Evolutionary conservation across 2,797 vertebrate species (phyloP).

Genomic region (Odontamblyopus lacepedii): DNA sequence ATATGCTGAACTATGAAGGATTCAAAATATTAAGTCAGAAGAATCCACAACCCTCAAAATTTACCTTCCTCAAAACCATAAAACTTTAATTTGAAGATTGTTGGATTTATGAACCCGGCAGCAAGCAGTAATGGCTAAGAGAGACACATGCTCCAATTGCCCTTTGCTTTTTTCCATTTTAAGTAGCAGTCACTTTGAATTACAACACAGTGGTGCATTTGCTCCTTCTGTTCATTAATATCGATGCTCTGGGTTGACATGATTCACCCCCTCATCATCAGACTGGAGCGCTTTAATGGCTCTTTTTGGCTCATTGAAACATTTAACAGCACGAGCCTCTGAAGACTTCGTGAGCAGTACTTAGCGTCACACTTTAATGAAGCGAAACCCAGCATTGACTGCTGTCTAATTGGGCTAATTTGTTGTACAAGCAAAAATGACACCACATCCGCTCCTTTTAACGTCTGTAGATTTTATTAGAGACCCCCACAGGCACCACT

Average conservation of each 20-base stretch:
- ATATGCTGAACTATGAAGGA: too few species aligned
- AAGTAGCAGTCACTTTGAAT: constrained; percentile 16
- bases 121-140: not conserved
- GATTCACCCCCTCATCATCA: constrained; percentile 35
- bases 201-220: constrained; percentile 29
- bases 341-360: constrained; percentile 36
- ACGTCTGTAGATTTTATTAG: not conserved
- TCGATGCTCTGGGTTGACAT: constrained; percentile 16
- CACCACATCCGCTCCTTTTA: not conserved
- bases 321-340: constrained; percentile 31
- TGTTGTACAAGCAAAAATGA: not conserved
- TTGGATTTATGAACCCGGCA: not conserved
- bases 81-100: not conserved
- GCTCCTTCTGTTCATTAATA: constrained; percentile 26
- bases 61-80: not conserved
- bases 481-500: not conserved
- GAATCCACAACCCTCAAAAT: not conserved
- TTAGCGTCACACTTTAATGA: constrained; percentile 32
- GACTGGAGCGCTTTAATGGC: constrained; percentile 37
- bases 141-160: constrained; percentile 15
- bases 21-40: too few species aligned
- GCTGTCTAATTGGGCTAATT: constrained; percentile 5
- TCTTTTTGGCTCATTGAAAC: constrained; percentile 28
- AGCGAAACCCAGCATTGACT: constrained; percentile 18
- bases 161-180: constrained; percentile 22